These are phyloP conservation scores for Paradoxurus hermaphroditus DNA, from an alignment of 2,113 vertebrate genomes.

Conservation along the genomic window DNA sequence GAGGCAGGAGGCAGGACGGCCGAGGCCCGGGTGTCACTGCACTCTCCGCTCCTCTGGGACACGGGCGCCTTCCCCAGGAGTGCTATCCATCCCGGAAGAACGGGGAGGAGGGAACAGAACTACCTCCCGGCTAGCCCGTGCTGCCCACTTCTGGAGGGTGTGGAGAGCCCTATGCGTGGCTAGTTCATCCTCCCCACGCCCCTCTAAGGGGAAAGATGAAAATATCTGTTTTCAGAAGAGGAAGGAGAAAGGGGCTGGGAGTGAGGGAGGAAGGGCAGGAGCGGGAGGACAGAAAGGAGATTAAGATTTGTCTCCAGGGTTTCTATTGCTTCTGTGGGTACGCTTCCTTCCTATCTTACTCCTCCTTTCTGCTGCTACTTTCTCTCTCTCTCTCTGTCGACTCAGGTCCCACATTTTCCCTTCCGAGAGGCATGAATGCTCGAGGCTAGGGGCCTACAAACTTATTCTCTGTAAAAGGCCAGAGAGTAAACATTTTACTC, in stretches of 20 bases:
- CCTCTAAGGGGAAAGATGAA: not conserved
- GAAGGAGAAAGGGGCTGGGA: accelerated
- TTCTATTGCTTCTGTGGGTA: too few relatives aligned
- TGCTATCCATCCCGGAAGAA: not conserved
- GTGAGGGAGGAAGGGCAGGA: too few relatives aligned
- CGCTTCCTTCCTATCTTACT: not conserved
- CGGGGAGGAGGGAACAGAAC: too few relatives aligned
- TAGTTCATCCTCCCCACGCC: not conserved
- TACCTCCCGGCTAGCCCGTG: accelerated
- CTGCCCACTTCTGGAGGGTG: not conserved
- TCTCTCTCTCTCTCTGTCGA: not conserved
- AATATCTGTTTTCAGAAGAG: not conserved
- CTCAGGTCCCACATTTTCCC: not conserved
- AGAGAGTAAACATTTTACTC: not conserved
- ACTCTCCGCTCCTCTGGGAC: not conserved
- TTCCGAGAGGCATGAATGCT: not conserved
- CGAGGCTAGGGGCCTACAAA: not conserved
- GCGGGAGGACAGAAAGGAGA: not conserved
- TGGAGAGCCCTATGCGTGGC: too few relatives aligned
- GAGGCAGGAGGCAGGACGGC: not conserved
- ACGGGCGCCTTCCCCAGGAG: accelerated
- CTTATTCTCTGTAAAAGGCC: too few relatives aligned
- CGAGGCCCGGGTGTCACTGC: not conserved
- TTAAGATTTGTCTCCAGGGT: not conserved
- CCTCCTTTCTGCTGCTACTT: not conserved